phyloP scores from a whole-genome alignment of 2,113 vertebrate species.

The Ctenodactylus gundi region DNA sequence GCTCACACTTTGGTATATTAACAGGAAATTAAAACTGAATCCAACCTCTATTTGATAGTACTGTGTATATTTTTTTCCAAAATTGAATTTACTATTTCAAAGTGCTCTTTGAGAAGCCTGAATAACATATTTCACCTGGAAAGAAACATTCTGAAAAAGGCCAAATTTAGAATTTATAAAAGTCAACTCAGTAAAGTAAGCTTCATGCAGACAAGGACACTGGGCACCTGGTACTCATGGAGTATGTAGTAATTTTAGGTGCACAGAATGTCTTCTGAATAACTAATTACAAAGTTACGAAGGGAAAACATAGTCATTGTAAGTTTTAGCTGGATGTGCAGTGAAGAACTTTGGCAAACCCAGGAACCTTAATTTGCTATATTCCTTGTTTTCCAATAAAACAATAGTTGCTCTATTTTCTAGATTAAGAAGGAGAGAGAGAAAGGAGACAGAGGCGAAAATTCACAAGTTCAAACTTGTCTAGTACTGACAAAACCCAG shows the following conservation, averaged over 20 bases:
- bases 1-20: not conserved
- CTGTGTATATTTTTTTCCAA: not conserved
- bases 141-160: not conserved
- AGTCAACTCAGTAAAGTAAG: not conserved
- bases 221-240: not conserved
- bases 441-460: not conserved
- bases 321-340: not conserved
- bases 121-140: not conserved
- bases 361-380: not conserved
- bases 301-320: not conserved
- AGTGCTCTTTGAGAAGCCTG: not conserved
- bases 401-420: not conserved
- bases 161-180: slow-evolving; percentile 13
- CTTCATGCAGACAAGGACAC: not conserved
- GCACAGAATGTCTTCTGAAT: not conserved
- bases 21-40: not conserved
- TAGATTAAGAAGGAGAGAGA: slow-evolving; percentile 33
- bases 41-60: not conserved
- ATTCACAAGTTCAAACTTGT: not conserved
- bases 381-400: not conserved
- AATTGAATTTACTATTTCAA: not conserved
- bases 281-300: not conserved
- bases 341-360: not conserved
- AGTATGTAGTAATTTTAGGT: not conserved
- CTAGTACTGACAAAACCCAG: not conserved